Percentiles rank a stretch among this genome's conserved stretches.
Conservation (phyloP, 2,113 vertebrate species). For the Chroicocephalus ridibundus region DNA sequence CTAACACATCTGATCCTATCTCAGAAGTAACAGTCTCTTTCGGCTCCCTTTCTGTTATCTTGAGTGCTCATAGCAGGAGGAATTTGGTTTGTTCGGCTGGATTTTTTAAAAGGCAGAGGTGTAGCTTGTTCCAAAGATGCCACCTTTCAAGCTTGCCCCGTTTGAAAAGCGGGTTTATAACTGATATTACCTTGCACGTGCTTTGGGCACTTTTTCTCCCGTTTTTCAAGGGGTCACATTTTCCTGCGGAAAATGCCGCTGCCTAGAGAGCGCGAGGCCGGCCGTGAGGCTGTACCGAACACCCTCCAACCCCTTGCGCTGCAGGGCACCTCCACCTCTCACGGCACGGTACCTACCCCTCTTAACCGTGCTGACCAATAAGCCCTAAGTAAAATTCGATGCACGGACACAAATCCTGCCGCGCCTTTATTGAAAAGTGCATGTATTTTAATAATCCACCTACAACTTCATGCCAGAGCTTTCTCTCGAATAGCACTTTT, state of each 20-base stretch:
- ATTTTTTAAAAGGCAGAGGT: not conserved
- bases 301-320: accelerated
- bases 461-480: not conserved
- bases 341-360: accelerated
- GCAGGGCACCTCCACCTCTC: not conserved
- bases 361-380: accelerated
- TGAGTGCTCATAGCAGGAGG: not conserved
- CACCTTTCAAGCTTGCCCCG: not conserved
- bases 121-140: not conserved
- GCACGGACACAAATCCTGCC: not conserved
- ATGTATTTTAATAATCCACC: not conserved
- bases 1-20: not conserved
- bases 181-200: not conserved
- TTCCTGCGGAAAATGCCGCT: not conserved
- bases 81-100: not conserved
- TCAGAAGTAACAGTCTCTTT: not conserved
- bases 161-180: accelerated
- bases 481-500: not conserved
- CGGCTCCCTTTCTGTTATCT: not conserved
- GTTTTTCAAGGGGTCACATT: not conserved
- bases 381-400: accelerated
- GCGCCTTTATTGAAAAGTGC: not conserved
- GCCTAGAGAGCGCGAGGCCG: accelerated
- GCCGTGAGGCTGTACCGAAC: accelerated
- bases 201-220: not conserved